These are phyloP conservation scores for Spilogale gracilis DNA, from an alignment of 2,113 vertebrate genomes.

Conservation along the genomic window DNA sequence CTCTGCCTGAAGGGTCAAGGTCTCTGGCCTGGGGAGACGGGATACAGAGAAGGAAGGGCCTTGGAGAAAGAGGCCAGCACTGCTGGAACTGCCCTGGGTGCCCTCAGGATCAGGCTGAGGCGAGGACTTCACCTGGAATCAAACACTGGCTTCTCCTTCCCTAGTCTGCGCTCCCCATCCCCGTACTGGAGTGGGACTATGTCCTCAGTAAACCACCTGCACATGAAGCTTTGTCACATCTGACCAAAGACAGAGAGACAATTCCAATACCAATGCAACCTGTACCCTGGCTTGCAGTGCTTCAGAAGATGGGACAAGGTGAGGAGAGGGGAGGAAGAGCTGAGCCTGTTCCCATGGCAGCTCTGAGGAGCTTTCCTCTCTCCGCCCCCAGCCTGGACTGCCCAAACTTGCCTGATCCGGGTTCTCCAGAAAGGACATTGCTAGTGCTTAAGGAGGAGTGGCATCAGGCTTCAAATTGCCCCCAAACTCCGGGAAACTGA, in stretches of 20 bases:
- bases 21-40: neutral
- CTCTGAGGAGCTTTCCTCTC: neutral
- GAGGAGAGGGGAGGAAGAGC: neutral
- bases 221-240: neutral
- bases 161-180: neutral
- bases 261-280: neutral
- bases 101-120: neutral
- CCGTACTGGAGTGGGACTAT: neutral
- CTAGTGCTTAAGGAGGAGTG: neutral
- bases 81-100: accelerated
- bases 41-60: neutral
- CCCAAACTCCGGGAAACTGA: neutral
- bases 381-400: neutral
- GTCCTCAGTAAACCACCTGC: neutral
- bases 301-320: neutral
- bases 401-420: neutral
- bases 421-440: neutral
- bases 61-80: neutral
- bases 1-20: neutral
- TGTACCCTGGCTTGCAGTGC: neutral
- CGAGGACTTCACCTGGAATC: neutral
- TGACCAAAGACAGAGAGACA: neutral
- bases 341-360: neutral
- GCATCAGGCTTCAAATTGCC: neutral
- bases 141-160: neutral